Percentiles rank a stretch among this genome's conserved stretches.
Conservation (phyloP, 2,113 vertebrate genomes). For the Progne subis region DNA sequence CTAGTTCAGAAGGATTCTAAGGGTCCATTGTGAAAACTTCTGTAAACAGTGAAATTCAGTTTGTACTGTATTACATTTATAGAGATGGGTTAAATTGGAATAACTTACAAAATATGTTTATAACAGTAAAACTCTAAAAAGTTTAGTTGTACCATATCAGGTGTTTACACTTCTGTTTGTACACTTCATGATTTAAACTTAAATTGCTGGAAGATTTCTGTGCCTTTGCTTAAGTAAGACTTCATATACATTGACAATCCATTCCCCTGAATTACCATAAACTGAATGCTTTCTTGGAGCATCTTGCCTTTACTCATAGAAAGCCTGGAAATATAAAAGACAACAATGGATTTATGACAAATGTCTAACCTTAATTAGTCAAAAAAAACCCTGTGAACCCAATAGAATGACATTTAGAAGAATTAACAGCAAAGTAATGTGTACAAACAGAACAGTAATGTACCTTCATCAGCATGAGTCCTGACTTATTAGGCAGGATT, state of each 20-base stretch:
- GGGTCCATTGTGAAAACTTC: slow-evolving; percentile 61
- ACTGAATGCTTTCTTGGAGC: slow-evolving; percentile 30
- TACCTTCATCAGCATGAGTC: slow-evolving; percentile 18
- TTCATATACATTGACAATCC: not conserved
- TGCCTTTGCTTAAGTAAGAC: slow-evolving; percentile 42
- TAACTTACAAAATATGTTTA: slow-evolving; percentile 61
- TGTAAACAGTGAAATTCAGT: slow-evolving; percentile 58
- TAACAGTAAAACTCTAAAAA: slow-evolving; percentile 44
- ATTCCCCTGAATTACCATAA: not conserved
- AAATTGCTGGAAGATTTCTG: slow-evolving; percentile 43
- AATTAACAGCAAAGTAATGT: not conserved
- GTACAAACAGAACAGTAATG: slow-evolving; percentile 61
- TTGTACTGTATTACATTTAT: slow-evolving; percentile 64
- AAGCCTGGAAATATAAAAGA: not conserved
- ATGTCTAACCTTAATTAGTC: not conserved
- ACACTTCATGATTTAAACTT: slow-evolving; percentile 58
- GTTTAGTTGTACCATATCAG: slow-evolving; percentile 65
- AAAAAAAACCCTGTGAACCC: not conserved
- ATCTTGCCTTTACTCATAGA: slow-evolving; percentile 50
- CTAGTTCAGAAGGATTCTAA: slow-evolving; percentile 41
- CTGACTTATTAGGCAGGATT: not conserved
- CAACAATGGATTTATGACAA: not conserved
- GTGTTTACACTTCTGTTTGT: slow-evolving; percentile 76
- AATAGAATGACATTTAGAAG: not conserved
- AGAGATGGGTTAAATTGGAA: slow-evolving; percentile 61